phyloP scores from a whole-genome alignment of 2,113 vertebrate species.

The Plecotus auritus region DNA sequence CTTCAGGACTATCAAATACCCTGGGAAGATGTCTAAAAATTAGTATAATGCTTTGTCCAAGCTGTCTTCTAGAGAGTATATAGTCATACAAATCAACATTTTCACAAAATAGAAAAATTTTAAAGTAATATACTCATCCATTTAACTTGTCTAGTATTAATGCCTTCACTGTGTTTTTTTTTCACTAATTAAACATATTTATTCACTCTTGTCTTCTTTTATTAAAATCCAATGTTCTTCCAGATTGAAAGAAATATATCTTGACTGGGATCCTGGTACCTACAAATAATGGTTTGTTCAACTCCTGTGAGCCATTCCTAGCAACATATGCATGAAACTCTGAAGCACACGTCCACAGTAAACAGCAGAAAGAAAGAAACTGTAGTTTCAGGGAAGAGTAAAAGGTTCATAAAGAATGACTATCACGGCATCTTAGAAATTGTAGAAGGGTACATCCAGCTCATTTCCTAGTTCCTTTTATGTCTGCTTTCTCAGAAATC shows the following conservation, averaged over 20 bases:
- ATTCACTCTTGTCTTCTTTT: not conserved
- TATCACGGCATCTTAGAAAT: not conserved
- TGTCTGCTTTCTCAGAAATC: not conserved
- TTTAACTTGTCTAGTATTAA: not conserved
- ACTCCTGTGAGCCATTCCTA: not conserved
- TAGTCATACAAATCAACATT: not conserved
- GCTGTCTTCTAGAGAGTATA: not conserved
- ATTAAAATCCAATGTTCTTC: not conserved
- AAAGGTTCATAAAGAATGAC: not conserved
- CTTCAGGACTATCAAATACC: not conserved
- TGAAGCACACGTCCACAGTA: not conserved
- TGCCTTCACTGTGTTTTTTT: not conserved
- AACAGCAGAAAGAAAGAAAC: not conserved
- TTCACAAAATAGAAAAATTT: not conserved
- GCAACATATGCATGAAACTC: rapidly evolving
- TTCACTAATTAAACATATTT: no score
- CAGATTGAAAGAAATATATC: not conserved
- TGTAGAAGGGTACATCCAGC: not conserved
- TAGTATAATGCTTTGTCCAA: not conserved
- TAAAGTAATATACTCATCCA: not conserved
- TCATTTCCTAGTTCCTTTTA: not conserved
- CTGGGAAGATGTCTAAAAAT: not conserved
- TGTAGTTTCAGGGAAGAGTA: not conserved
- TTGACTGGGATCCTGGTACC: not conserved
- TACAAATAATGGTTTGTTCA: not conserved